These are phyloP conservation scores for Poeciliopsis turneri DNA, from an alignment of 2,797 vertebrate genomes.

Conservation along the genomic window DNA sequence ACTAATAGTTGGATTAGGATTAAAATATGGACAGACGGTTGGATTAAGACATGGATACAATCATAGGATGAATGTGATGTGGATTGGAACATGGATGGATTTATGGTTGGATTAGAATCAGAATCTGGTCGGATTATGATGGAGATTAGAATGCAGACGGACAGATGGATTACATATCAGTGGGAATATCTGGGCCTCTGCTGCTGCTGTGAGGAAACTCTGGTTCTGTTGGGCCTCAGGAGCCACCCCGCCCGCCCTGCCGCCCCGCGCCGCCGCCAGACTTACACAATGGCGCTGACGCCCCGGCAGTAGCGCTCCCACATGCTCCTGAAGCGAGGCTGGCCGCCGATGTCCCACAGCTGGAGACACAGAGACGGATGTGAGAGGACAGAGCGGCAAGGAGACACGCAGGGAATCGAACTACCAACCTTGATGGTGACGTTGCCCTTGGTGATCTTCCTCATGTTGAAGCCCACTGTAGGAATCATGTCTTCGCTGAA, in stretches of 20 bases:
- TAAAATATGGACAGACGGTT: too few relatives aligned
- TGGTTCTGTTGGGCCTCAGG: neutral
- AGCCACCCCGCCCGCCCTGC: too few relatives aligned
- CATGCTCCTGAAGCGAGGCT: conserved; percentile 98
- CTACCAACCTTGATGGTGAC: conserved; percentile 95
- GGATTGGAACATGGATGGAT: too few relatives aligned
- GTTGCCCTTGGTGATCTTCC: conserved; percentile 97
- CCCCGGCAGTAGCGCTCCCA: conserved; percentile 98
- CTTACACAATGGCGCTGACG: conserved; percentile 98
- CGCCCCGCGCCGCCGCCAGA: conserved; percentile 6
- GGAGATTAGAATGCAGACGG: neutral
- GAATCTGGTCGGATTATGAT: too few relatives aligned
- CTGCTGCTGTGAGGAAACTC: too few relatives aligned
- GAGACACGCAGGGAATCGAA: neutral
- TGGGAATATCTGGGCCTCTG: neutral
- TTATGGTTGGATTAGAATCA: too few relatives aligned
- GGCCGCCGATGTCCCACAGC: conserved; percentile 98
- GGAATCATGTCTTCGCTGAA: conserved; percentile 99
- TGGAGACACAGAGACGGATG: conserved; percentile 53
- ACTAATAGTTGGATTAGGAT: too few relatives aligned
- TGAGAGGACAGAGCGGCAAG: neutral
- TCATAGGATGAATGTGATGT: too few relatives aligned
- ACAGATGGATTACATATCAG: neutral
- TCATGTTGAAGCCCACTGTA: conserved; percentile 98
- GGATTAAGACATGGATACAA: too few relatives aligned